Evolutionary conservation across 2,888 invertebrate genomes (phyloP).

Genomic region (Cheilosia soror): DNA sequence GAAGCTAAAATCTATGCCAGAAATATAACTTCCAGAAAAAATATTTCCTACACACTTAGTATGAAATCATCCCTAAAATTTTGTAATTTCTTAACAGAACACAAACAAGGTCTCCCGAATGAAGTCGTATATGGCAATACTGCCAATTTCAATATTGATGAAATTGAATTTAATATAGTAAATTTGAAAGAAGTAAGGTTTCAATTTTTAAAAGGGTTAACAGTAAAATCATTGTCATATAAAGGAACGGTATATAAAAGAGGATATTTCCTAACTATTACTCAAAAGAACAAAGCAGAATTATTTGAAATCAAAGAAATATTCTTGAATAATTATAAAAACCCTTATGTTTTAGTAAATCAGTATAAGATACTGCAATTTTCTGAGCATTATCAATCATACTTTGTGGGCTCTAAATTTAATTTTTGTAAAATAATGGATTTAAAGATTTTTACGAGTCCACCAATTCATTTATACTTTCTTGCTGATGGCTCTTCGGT

Average conservation of each 20-base stretch:
- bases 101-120: not conserved
- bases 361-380: not conserved
- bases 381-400: constrained; percentile 2
- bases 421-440: not conserved
- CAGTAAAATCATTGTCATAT: not conserved
- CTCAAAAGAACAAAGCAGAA: constrained; percentile 2
- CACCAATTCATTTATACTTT: constrained; percentile 3
- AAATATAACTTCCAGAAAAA: no score
- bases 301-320: not conserved
- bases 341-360: not conserved
- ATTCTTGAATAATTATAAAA: not conserved
- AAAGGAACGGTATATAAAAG: not conserved
- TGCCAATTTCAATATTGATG: not conserved
- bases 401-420: not conserved
- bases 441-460: constrained; percentile 1
- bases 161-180: not conserved
- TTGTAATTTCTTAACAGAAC: constrained; percentile 4
- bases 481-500: not conserved
- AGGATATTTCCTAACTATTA: constrained; percentile 7
- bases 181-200: not conserved
- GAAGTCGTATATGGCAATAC: not conserved
- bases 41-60: not conserved
- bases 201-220: not conserved
- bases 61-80: not conserved
- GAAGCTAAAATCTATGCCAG: no score